These are phyloP conservation scores for Stenurella melanura DNA, from an alignment of 2,888 invertebrate genomes.

Conservation along the genomic window DNA sequence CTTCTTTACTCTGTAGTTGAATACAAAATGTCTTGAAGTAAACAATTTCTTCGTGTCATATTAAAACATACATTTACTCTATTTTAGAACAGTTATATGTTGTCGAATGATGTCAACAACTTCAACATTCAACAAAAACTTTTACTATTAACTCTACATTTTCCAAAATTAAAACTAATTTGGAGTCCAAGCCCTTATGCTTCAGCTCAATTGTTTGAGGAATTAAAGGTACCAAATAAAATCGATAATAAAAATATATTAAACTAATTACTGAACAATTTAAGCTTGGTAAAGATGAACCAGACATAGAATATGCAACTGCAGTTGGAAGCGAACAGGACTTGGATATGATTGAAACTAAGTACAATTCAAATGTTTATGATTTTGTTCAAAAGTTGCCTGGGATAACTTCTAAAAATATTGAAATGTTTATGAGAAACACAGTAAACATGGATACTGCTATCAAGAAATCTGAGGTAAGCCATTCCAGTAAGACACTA, in stretches of 20 bases:
- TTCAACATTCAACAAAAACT: constrained; percentile 90
- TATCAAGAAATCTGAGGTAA: constrained; percentile 61
- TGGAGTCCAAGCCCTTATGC: constrained; percentile 99
- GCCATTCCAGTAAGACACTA: not conserved
- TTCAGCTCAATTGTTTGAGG: constrained; percentile 96
- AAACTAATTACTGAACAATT: not conserved
- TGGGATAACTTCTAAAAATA: constrained; percentile 91
- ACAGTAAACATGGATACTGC: constrained; percentile 72
- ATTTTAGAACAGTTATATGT: constrained; percentile 84
- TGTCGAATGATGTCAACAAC: constrained; percentile 85
- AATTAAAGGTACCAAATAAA: constrained; percentile 84
- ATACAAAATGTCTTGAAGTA: too few relatives aligned
- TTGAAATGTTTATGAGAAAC: constrained; percentile 85
- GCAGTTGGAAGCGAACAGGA: constrained; percentile 82
- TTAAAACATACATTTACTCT: constrained; percentile 21
- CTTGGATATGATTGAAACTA: constrained; percentile 73
- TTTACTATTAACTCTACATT: constrained; percentile 94
- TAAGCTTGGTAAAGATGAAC: constrained; percentile 89
- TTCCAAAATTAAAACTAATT: constrained; percentile 92
- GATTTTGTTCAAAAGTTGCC: constrained; percentile 88
- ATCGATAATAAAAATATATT: not conserved
- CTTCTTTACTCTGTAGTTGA: too few relatives aligned
- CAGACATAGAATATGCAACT: constrained; percentile 83
- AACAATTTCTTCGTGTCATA: not conserved
- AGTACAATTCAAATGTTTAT: constrained; percentile 78